Base-by-base conservation (phyloP, 2,113 vertebrate genomes). In the Myrmophylax atrothorax region DNA sequence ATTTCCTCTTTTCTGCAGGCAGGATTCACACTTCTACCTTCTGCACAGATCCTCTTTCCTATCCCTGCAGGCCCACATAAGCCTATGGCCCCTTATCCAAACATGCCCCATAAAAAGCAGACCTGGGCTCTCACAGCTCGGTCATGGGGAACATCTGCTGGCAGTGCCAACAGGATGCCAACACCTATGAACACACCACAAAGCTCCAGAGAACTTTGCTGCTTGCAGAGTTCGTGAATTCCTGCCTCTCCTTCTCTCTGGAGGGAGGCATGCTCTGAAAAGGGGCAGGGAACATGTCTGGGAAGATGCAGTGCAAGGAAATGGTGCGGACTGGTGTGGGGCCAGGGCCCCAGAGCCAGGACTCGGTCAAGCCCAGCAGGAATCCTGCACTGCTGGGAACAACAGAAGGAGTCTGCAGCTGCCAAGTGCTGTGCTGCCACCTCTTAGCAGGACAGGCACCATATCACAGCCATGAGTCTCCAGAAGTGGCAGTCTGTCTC, bases 401-500 rank as follows among this genome's bases (percentile, higher is more conserved):
- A 58, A 47, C 31, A 58, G 46, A 50, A 87, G 62, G 24, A 77
- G 37, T 26, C 55, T 2, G 3, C 0, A 10, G 38, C 70, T 88
- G 85, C 77, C 81, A 87, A 69, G 60, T 26, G 42, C 69, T 46
- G 37, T 20, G 55, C 31, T 4, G 10, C 25, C 84, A 67, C 80
- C 55, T 59, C 50, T 0, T 84, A 91, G 84, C 74, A 75, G 60
- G 87, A 72, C 77, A 68, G 84, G 69, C 0, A 1, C 81, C 92
- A 64, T 59, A 42, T 13, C 44, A 12, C 52, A 69, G 46, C 53
- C 63, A 12, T 1, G 2, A 60, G 75, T 6, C 38, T 62, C 55
- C 18, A 1, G 7, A 70, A 50, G 55, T 0, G 3, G 53, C 67
- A 85, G 78, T 0, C 0, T 0, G 0, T 50, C 63, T 47, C 46